These are phyloP conservation scores for Drosophila bipectinata DNA, from an alignment of 1,140 invertebrate genomes.

Conservation along the genomic window DNA sequence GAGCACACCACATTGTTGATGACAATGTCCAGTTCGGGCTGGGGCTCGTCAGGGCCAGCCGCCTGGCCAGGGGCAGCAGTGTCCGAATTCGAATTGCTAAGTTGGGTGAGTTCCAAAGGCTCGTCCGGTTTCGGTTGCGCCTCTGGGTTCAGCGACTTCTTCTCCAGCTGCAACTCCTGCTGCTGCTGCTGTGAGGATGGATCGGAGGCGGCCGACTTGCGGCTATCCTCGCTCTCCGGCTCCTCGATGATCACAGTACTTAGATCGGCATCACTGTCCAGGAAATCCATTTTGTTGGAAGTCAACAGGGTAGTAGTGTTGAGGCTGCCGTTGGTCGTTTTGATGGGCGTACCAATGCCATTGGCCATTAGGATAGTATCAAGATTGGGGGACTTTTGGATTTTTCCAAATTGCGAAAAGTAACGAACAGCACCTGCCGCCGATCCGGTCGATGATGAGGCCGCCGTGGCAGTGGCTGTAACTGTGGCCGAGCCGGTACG, in stretches of 20 bases:
- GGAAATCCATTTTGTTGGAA: not conserved
- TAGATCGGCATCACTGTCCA: not conserved
- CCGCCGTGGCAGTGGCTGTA: constrained; percentile 6
- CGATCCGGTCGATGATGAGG: not conserved
- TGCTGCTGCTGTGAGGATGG: not conserved
- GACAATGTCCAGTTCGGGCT: constrained; percentile 94
- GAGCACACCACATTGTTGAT: constrained; percentile 99
- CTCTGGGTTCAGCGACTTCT: not conserved
- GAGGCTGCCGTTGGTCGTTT: constrained; percentile 23
- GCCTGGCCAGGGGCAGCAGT: too few relatives aligned
- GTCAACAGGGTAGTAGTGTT: not conserved
- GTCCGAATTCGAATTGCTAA: not conserved
- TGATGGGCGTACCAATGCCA: constrained; percentile 46
- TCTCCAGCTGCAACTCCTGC: constrained; percentile 1
- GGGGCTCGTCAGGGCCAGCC: constrained; percentile 62
- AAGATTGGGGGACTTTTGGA: constrained; percentile 54
- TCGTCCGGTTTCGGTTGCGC: not conserved
- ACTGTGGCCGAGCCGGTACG: not conserved
- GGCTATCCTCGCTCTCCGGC: constrained; percentile 4
- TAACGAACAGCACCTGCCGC: constrained; percentile 54
- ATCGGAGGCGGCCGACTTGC: not conserved
- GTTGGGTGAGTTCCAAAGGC: constrained; percentile 9
- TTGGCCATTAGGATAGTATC: constrained; percentile 62
- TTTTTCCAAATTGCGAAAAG: constrained; percentile 67
- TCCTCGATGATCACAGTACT: constrained; percentile 37